phyloP scores from a whole-genome alignment of 2,888 invertebrate genomes.

The Calliopum simillimum region DNA sequence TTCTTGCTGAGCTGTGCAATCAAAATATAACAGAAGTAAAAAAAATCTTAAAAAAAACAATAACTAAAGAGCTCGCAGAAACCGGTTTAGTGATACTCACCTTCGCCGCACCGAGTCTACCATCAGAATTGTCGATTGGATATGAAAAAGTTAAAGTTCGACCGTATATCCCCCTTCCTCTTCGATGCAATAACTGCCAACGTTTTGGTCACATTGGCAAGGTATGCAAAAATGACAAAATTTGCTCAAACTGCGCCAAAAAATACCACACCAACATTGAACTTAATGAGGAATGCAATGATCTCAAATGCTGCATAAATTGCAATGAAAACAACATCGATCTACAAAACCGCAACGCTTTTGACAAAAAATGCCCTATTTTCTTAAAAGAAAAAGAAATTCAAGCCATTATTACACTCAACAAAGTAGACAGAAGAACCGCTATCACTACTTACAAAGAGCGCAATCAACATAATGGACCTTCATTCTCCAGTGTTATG shows the following conservation, averaged over 20 bases:
- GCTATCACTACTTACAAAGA: neutral
- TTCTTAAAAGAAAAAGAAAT: too few species aligned
- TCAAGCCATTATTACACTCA: conserved; percentile 2
- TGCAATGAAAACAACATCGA: too few species aligned
- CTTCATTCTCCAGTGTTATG: too few species aligned
- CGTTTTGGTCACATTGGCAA: conserved; percentile 4
- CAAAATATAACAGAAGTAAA: conserved; percentile 3
- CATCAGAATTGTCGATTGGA: too few species aligned
- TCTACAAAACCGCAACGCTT: too few species aligned
- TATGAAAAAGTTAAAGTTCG: conserved; percentile 7
- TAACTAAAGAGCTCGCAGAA: neutral
- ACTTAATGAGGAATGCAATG: too few species aligned
- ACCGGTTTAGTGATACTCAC: conserved; percentile 8
- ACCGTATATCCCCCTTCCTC: conserved; percentile 18
- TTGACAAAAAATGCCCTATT: too few species aligned
- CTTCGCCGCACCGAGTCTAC: too few species aligned
- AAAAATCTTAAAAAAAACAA: conserved; percentile 9
- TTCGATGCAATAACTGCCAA: conserved; percentile 7
- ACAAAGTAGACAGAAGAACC: conserved; percentile 6
- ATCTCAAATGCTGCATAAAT: too few species aligned
- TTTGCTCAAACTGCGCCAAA: too few species aligned
- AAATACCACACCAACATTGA: too few species aligned
- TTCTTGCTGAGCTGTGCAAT: neutral
- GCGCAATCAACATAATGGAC: neutral
- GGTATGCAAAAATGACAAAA: too few species aligned